Conservation (phyloP, 2,113 vertebrate species). For the Sylvilagus bachmani region DNA sequence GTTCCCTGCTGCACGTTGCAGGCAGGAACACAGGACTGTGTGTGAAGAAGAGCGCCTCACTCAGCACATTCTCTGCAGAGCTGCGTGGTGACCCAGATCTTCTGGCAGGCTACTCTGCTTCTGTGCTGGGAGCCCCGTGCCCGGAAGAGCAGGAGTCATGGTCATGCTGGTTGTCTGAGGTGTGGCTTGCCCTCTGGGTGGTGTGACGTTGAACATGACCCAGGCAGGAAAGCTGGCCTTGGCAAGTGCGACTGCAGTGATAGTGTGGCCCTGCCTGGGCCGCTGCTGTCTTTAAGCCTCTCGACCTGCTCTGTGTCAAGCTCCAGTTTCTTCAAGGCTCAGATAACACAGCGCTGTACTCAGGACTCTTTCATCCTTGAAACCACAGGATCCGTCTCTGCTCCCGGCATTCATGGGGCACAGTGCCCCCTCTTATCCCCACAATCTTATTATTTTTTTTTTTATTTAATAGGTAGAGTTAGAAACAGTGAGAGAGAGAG, state of each 20-base stretch:
- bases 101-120: not conserved
- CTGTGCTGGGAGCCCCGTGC: not conserved
- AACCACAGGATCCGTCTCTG: not conserved
- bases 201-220: not conserved
- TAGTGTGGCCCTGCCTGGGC: not conserved
- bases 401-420: not conserved
- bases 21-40: not conserved
- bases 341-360: conserved; percentile 30
- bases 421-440: not conserved
- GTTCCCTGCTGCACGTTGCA: not conserved
- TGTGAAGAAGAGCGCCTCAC: not conserved
- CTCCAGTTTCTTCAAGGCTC: conserved; percentile 46
- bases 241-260: not conserved
- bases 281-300: not conserved
- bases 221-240: not conserved
- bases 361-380: conserved; percentile 16
- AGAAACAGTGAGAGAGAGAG: no score
- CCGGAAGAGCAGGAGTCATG: not conserved
- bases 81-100: not conserved
- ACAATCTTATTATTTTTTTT: not conserved
- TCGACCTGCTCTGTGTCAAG: not conserved
- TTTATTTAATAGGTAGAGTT: no score
- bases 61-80: not conserved
- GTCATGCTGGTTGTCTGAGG: not conserved
- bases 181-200: not conserved